Base-by-base conservation (phyloP, 2,888 invertebrate species). In the Aplocera efformata region DNA sequence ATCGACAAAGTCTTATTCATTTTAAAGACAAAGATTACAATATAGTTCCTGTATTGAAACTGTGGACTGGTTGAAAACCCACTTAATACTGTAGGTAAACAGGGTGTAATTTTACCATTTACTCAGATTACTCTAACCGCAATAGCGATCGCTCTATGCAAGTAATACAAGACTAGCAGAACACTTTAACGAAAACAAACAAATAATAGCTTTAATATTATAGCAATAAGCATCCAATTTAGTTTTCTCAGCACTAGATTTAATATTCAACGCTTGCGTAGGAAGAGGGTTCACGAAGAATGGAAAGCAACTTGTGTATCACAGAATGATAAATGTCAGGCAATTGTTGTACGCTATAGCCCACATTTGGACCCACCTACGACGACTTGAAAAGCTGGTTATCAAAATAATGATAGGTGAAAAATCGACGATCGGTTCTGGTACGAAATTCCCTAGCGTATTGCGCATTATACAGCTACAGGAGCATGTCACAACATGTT, bases 71-170 rank as follows among this genome's bases (percentile, higher is more conserved):
- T 60, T 58, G 48, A 46, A 53, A 58, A 66, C 54, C 61, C 60
- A 57, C 55, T 37, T 48, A 46, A 53, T 42, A 40, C 49, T 50
- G 44, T 39, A 48, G 50, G 48, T 56, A 61, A 63, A 62, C 58
- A 47, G 54, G 68, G 67, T 67, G 67, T 69, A 68, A 69, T 69
- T 72, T 72, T 67, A 69, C 61, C 56, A 63, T 67, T 71, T 65
- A 70, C 72, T 74, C 67, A 37, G 57, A 65, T 74, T 77, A 74
- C 74, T 59, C 35, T 24, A 71, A 77, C 72, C 75, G 58, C 73
- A 74, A 66, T 63, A 53, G 54, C 63, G 59, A 66, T 61, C 58
- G 54, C 60, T 61, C 58, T 62, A 57, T 56, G 51, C 57, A 62
- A 48, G 66, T 70, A 69, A 71, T 60, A 69, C 61, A 62, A 73